A percentile compares a stretch with the other conserved stretches of the same genome.
Conservation (phyloP, 2,113 vertebrate species). For the Ceuthmochares aereus region DNA sequence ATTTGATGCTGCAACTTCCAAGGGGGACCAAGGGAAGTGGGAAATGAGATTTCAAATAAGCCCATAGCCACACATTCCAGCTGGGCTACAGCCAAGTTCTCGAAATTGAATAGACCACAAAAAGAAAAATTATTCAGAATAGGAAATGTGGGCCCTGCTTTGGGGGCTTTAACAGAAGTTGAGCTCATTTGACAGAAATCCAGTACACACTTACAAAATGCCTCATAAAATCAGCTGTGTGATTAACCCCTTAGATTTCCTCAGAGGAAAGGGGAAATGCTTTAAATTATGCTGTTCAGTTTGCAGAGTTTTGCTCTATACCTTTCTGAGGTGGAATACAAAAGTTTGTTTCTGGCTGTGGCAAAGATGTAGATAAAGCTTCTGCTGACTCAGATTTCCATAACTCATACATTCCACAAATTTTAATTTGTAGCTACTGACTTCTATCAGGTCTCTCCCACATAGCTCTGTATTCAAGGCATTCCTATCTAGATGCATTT, state of each 20-base stretch:
- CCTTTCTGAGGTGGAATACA: not conserved
- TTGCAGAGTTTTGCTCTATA: not conserved
- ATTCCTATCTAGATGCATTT: not conserved
- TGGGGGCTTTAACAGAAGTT: not conserved
- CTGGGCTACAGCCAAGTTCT: slow-evolving; percentile 4
- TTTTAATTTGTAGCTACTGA: not conserved
- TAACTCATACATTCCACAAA: not conserved
- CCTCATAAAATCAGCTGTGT: not conserved
- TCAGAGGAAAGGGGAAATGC: not conserved
- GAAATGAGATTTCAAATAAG: not conserved
- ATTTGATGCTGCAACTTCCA: not conserved
- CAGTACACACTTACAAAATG: not conserved
- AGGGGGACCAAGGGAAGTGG: not conserved
- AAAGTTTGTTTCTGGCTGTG: not conserved
- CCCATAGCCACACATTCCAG: not conserved
- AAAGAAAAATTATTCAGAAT: slow-evolving; percentile 3
- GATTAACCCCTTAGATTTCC: not conserved
- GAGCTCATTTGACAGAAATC: not conserved
- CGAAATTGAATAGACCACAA: not conserved
- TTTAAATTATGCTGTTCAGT: not conserved
- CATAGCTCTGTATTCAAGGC: not conserved
- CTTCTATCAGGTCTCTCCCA: not conserved
- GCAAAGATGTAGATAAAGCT: not conserved
- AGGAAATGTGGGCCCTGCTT: not conserved
- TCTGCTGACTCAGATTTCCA: not conserved